Evolutionary conservation across 64 coral and sea anemone genomes (phyloP).

Genomic region (Hydrozoanthus tunicans): DNA sequence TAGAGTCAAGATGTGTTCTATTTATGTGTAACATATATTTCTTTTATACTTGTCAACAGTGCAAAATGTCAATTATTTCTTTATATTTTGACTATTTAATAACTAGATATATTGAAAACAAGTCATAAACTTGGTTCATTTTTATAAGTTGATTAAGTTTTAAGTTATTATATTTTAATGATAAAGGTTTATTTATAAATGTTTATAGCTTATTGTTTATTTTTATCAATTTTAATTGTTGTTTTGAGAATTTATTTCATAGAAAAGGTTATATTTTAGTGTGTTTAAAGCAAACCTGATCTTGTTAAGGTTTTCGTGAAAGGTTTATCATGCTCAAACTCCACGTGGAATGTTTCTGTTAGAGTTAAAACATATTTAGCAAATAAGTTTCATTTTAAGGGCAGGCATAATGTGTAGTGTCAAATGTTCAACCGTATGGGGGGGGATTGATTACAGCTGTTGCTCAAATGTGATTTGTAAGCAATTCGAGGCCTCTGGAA

Average conservation of each 20-base stretch:
- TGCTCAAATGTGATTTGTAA: no score
- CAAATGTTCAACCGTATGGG: neutral
- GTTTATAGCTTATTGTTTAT: neutral
- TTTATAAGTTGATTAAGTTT: no score
- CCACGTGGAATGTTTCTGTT: conserved; percentile 87
- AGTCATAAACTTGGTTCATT: no score
- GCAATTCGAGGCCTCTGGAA: no score
- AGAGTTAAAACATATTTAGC: conserved; percentile 59
- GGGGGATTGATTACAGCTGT: neutral
- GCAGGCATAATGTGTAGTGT: neutral
- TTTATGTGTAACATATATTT: no score
- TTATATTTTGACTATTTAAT: no score
- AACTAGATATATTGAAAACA: no score
- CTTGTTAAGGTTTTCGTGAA: conserved; percentile 89
- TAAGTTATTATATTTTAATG: no score
- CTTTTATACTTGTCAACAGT: no score
- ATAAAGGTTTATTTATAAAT: no score
- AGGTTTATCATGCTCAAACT: conserved; percentile 96
- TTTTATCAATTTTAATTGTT: neutral
- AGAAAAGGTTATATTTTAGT: conserved; percentile 18
- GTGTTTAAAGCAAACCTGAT: conserved; percentile 91
- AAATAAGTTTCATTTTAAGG: neutral
- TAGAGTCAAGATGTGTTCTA: no score
- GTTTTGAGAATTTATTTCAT: neutral
- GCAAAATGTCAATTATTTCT: no score